A percentile compares a stretch with the other conserved stretches of the same genome.
phyloP scores from a whole-genome alignment of 2,113 vertebrate genomes.

The Malurus melanocephalus region DNA sequence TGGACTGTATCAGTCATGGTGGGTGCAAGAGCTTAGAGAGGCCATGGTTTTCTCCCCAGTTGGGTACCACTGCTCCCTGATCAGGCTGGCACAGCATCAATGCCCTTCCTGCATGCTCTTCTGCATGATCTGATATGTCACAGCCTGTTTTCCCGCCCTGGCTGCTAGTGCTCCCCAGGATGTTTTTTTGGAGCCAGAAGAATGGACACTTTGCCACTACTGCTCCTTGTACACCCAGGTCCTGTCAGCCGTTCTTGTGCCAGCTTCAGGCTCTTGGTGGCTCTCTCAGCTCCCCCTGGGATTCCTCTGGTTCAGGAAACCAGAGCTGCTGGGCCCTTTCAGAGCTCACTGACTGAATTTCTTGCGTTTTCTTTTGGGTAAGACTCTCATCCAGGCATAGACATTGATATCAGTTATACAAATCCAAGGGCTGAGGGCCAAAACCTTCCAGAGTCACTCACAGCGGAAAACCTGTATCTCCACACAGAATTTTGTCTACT shows the following conservation, averaged over 20 bases:
- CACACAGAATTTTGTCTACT: background rate
- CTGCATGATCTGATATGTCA: background rate
- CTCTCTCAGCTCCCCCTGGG: background rate
- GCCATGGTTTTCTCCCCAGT: background rate
- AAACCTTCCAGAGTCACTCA: conserved; percentile 24
- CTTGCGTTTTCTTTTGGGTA: background rate
- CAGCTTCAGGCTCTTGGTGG: background rate
- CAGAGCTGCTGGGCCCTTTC: background rate
- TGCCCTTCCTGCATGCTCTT: background rate
- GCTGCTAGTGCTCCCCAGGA: background rate
- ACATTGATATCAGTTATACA: conserved; percentile 45
- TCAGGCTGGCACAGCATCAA: background rate
- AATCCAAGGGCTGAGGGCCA: conserved; percentile 36
- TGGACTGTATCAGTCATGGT: background rate
- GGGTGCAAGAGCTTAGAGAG: background rate
- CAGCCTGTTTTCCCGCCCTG: background rate
- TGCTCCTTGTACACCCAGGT: background rate
- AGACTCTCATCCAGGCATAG: conserved; percentile 51
- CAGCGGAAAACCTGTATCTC: background rate
- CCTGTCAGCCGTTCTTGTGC: accelerated
- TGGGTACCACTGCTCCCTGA: background rate
- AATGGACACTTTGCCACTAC: too few species aligned
- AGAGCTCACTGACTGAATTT: background rate
- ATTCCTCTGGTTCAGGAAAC: background rate
- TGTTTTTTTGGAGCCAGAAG: background rate